A percentile compares a stretch with the other conserved stretches of the same genome.
Evolutionary conservation across 2,113 vertebrate genomes (phyloP).

Genomic region (Pithys albifrons): DNA sequence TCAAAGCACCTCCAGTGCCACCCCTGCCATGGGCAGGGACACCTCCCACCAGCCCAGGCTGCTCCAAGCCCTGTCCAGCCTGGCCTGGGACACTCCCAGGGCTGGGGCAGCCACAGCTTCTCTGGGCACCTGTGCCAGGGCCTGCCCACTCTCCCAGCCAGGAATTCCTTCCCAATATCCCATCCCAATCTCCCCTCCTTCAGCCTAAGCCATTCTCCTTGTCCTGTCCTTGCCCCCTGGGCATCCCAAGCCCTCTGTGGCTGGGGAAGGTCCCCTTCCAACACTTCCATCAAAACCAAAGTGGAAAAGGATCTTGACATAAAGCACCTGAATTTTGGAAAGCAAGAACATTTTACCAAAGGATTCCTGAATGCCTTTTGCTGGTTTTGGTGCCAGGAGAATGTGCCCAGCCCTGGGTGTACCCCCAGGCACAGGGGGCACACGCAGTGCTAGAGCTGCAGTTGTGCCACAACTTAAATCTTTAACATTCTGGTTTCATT

Average conservation of each 20-base stretch:
- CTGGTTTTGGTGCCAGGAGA: not conserved
- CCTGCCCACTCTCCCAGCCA: not conserved
- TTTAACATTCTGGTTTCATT: constrained; percentile 9
- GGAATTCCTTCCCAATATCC: not conserved
- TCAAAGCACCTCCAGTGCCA: accelerated
- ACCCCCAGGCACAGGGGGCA: not conserved
- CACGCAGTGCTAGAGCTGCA: not conserved
- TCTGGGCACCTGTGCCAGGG: not conserved
- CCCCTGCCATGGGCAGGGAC: not conserved
- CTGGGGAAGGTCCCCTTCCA: accelerated
- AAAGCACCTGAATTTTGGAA: accelerated
- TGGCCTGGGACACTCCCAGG: not conserved
- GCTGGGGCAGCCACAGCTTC: not conserved
- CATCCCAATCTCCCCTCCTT: not conserved
- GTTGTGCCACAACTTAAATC: not conserved
- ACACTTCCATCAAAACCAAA: not conserved
- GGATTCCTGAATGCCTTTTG: accelerated
- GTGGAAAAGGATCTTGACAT: accelerated
- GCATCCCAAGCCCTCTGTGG: accelerated
- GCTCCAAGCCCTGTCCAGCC: not conserved
- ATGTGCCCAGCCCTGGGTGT: accelerated
- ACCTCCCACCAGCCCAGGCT: not conserved
- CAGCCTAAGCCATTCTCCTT: not conserved
- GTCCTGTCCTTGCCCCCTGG: not conserved
- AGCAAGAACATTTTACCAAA: accelerated